phyloP scores from a whole-genome alignment of 2,888 invertebrate species.

The Drosophila fulvimacula region DNA sequence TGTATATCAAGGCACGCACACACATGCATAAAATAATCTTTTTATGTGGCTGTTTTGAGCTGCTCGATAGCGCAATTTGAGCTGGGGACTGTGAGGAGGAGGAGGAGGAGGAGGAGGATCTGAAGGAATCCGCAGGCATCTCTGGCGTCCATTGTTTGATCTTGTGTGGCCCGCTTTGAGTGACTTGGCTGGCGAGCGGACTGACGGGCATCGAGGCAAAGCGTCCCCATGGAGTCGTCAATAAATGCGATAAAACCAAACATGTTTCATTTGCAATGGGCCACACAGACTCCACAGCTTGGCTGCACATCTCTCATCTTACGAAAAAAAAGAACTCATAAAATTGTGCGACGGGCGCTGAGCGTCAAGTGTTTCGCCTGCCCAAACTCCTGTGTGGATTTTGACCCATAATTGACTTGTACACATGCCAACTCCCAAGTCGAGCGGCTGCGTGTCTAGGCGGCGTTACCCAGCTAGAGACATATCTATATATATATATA shows the following conservation, averaged over 20 bases:
- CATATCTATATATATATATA: background rate
- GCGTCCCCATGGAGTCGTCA: conserved; percentile 78
- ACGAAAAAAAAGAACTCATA: conserved; percentile 43
- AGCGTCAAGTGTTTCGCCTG: conserved; percentile 45
- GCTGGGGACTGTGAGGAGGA: conserved; percentile 1
- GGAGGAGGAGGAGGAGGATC: background rate
- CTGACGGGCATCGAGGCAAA: conserved; percentile 50
- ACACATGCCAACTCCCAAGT: conserved; percentile 70
- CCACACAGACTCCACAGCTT: conserved; percentile 15
- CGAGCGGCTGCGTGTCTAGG: conserved; percentile 61
- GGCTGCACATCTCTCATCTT: conserved; percentile 55
- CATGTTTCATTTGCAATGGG: conserved; percentile 77
- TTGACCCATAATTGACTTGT: conserved; percentile 81
- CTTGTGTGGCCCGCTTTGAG: conserved; percentile 41
- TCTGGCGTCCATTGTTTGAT: conserved; percentile 69
- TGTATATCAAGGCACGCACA: conserved; percentile 32
- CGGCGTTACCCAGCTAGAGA: conserved; percentile 42
- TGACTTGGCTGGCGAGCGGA: conserved; percentile 11
- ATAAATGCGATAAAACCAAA: conserved; percentile 81
- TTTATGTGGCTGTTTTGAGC: conserved; percentile 77
- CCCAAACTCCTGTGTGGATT: conserved; percentile 71
- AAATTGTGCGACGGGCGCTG: conserved; percentile 41
- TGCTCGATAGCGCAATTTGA: conserved; percentile 71
- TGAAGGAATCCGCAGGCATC: conserved; percentile 35
- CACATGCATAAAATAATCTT: conserved; percentile 73